Evolutionary conservation across 2,797 vertebrate genomes (phyloP).

Genomic region (Triplophysa bombifrons): DNA sequence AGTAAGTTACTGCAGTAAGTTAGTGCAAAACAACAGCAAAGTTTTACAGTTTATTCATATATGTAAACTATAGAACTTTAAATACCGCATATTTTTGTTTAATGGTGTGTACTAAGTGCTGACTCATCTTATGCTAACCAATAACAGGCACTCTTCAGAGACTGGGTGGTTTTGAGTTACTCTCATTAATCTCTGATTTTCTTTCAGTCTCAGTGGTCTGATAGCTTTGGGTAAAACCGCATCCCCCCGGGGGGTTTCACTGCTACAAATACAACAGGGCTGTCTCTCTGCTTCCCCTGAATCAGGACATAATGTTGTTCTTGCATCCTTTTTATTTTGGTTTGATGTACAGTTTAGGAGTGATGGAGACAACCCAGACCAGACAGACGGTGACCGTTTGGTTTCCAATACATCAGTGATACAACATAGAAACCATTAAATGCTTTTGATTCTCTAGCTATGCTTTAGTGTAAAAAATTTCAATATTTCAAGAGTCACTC

Average conservation of each 20-base stretch:
- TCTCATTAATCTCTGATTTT: neutral
- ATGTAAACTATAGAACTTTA: neutral
- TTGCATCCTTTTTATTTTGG: neutral
- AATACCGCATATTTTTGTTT: neutral
- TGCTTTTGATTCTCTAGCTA: neutral
- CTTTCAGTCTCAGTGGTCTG: neutral
- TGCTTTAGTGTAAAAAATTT: neutral
- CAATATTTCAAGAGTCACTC: no score
- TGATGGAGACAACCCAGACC: neutral
- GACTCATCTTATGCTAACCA: neutral
- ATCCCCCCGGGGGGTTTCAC: neutral
- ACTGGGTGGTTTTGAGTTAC: constrained; percentile 2
- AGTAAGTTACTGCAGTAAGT: no score
- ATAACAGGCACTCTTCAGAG: neutral
- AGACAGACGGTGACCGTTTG: constrained; percentile 36
- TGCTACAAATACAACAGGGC: constrained; percentile 11
- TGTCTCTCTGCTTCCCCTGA: neutral
- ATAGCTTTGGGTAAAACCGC: constrained; percentile 15
- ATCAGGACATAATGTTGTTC: neutral
- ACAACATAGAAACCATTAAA: constrained; percentile 37
- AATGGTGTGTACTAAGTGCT: neutral
- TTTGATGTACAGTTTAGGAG: neutral
- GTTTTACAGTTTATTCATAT: no score
- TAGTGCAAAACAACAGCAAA: no score
- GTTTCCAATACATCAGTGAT: constrained; percentile 38